phyloP scores from a whole-genome alignment of 1,140 invertebrate species.

The Caerostris darwini region DNA sequence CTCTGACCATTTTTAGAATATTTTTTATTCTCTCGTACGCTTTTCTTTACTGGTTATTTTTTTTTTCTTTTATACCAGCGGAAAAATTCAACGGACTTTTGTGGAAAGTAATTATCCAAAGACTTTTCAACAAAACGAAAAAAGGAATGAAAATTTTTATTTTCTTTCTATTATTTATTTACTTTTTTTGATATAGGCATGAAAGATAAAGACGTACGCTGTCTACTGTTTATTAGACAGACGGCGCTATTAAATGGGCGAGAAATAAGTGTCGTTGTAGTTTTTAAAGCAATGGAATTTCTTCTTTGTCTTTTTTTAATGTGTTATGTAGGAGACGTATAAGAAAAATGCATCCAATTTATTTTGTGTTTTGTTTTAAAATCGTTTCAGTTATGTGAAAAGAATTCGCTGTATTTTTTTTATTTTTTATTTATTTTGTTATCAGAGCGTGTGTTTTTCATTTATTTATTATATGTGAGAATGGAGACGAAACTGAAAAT shows the following conservation, averaged over 20 bases:
- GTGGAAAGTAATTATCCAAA: conserved; percentile 4
- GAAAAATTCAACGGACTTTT: neutral
- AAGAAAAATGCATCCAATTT: neutral
- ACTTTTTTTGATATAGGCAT: neutral
- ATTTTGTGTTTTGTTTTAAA: neutral
- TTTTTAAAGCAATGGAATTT: too few relatives aligned
- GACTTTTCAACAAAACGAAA: neutral
- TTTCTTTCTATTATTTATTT: too few relatives aligned
- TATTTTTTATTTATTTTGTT: neutral
- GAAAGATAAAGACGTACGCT: neutral
- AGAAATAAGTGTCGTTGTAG: neutral
- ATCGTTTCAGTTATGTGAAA: neutral
- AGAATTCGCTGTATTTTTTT: neutral
- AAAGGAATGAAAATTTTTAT: too few relatives aligned
- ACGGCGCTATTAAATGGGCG: neutral
- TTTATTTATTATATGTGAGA: conserved; percentile 1
- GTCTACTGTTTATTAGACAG: neutral
- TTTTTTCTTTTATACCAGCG: neutral
- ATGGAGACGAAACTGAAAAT: neutral
- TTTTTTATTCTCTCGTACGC: neutral
- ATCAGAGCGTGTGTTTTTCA: neutral
- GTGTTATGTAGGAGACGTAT: too few relatives aligned
- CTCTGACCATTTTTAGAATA: neutral
- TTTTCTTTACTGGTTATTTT: too few relatives aligned
- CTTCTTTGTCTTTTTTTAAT: too few relatives aligned